Conservation (phyloP, 2,797 vertebrate species). For the Microctenopoma steveboyesi region DNA sequence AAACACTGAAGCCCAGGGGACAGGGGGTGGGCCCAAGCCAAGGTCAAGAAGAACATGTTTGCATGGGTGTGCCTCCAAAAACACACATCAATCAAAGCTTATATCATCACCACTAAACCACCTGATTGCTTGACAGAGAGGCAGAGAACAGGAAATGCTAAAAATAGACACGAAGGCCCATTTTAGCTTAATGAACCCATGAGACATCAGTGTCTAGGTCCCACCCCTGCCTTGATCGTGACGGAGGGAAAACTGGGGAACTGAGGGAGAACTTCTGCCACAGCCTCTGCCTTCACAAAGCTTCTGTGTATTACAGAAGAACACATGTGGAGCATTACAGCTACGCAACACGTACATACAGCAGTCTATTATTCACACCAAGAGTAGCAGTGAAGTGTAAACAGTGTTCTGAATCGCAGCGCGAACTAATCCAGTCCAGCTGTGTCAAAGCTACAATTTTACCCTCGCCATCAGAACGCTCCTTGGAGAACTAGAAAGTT, state of each 20-base stretch:
- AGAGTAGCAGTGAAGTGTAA: slow-evolving; percentile 59
- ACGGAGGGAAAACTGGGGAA: slow-evolving; percentile 7
- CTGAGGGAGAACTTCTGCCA: slow-evolving; percentile 28
- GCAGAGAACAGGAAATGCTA: slow-evolving; percentile 53
- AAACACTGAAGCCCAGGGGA: slow-evolving; percentile 42
- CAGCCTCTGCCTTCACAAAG: slow-evolving; percentile 38
- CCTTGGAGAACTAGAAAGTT: slow-evolving; percentile 57
- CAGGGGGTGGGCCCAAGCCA: slow-evolving; percentile 5
- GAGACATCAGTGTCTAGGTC: slow-evolving; percentile 40
- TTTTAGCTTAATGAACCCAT: slow-evolving; percentile 66
- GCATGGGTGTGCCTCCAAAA: slow-evolving; percentile 62
- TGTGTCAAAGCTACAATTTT: slow-evolving; percentile 73
- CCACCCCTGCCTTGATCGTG: slow-evolving; percentile 47
- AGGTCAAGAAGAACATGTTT: slow-evolving; percentile 66
- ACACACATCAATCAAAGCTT: slow-evolving; percentile 55
- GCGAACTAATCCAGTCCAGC: slow-evolving; percentile 71
- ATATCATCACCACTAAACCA: slow-evolving; percentile 44
- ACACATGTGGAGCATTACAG: slow-evolving; percentile 40
- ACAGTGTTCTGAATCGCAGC: slow-evolving; percentile 55
- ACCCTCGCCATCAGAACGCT: slow-evolving; percentile 67
- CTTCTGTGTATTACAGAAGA: slow-evolving; percentile 54
- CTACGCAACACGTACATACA: slow-evolving; percentile 30
- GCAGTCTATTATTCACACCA: slow-evolving; percentile 52
- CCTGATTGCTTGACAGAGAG: slow-evolving; percentile 51
- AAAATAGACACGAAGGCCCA: slow-evolving; percentile 68